phyloP scores from a whole-genome alignment of 92 coral and sea anemone species.

The Bergia puertoricense region DNA sequence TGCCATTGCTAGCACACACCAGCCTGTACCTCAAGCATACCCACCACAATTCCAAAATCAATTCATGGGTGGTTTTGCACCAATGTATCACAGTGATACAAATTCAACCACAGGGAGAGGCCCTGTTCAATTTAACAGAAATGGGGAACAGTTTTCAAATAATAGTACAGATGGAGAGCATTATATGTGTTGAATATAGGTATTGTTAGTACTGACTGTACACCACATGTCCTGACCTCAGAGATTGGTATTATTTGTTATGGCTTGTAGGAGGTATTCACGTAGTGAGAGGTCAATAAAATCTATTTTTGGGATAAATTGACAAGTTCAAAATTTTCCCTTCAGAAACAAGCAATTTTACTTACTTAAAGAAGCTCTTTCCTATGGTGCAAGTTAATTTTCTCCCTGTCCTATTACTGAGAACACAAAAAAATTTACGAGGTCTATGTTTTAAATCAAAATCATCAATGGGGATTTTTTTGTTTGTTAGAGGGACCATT shows the following conservation, averaged over 20 bases:
- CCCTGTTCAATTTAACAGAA: conserved; percentile 33
- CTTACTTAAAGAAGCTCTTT: too few relatives aligned
- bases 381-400: too few relatives aligned
- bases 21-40: conserved; percentile 12
- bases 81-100: conserved; percentile 26
- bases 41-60: background rate
- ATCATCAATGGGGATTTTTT: too few relatives aligned
- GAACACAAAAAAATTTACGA: too few relatives aligned
- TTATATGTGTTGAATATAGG: conserved; percentile 5
- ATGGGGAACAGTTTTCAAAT: conserved; percentile 10
- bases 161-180: conserved; percentile 1
- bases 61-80: conserved; percentile 27
- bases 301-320: too few relatives aligned
- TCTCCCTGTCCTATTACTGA: too few relatives aligned
- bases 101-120: conserved; percentile 32
- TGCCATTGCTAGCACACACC: conserved; percentile 32
- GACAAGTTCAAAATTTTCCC: too few relatives aligned
- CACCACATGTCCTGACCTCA: background rate
- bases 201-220: conserved; percentile 5
- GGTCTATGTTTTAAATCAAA: too few relatives aligned
- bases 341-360: too few relatives aligned
- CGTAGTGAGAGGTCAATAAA: too few relatives aligned
- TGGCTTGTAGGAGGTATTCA: background rate
- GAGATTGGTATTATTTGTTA: background rate
- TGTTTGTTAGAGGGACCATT: too few relatives aligned